These are phyloP conservation scores for Colaptes auratus DNA, from an alignment of 2,113 vertebrate species.

Conservation along the genomic window DNA sequence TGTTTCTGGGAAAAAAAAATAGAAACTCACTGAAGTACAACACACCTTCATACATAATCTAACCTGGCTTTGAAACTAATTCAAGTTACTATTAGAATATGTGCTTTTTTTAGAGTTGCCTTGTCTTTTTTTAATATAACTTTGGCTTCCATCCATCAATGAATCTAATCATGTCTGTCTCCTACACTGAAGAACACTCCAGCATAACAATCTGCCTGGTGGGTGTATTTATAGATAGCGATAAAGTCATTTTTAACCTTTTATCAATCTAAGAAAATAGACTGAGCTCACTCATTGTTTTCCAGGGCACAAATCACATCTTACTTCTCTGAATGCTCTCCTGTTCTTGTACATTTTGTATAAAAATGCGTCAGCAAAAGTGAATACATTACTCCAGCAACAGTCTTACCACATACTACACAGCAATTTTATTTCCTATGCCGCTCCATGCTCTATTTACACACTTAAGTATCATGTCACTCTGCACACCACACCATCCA, in stretches of 20 bases:
- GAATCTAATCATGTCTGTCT: not conserved
- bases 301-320: not conserved
- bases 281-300: not conserved
- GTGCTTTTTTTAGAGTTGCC: not conserved
- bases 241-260: conserved; percentile 21
- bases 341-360: not conserved
- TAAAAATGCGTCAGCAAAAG: not conserved
- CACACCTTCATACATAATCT: not conserved
- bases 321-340: not conserved
- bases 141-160: conserved; percentile 24
- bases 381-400: not conserved
- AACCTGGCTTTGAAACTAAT: not conserved
- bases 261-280: not conserved
- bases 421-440: not conserved
- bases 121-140: not conserved
- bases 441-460: not conserved
- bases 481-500: not conserved
- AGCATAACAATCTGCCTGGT: not conserved
- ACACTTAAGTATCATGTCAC: not conserved
- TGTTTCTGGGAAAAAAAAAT: not conserved
- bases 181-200: not conserved
- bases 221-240: conserved; percentile 32
- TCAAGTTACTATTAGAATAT: not conserved
- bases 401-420: not conserved
- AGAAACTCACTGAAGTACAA: not conserved